Base-by-base conservation (phyloP, 2,113 vertebrate genomes). In the Semnornis frantzii region DNA sequence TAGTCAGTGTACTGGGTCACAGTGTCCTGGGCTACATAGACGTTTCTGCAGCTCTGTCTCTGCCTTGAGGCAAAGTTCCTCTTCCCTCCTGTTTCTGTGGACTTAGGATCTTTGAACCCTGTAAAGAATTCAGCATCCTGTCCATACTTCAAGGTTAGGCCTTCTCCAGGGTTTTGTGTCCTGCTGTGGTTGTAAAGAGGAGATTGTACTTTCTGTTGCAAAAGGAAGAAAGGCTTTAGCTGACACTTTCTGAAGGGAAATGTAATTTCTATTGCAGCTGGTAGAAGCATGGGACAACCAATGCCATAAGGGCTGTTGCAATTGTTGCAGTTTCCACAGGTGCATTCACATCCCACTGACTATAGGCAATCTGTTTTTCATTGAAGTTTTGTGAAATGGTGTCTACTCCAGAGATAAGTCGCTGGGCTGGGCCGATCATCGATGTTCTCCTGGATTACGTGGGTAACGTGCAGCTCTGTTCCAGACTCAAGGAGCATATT, bases 381-480 rank as follows among this genome's bases (percentile, higher is more conserved):
- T 95, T 94, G 24, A 96, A 99, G 99, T 99, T 99, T 95, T 99
- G 99, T 87, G 98, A 99, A 95, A 98, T 99, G 98, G 97, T 99
- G 90, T 98, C 98, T 2, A 95, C 98, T n/a, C 96, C 98, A 1
- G 97, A 98, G 74, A 97, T 98, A 84, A 98, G 97, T 94, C 97
- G 98, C 87, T 98, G 98, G 98, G 98, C 98, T 0, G 99, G 98
- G n/a, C 98, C 98, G 0, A 97, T 99, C 86, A 96, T 99, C 3
- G 98, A 99, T n/a, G 83, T 99, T 92, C 98, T 99, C 34, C 97
- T 99, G 96, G 99, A 99, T 96, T 98, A 99, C 2, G 99, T 99
- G 52, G 98, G 98, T 57, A 98, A 98, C 0, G 98, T 99, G 89
- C 98, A 97, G 75, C 98, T 99, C 55, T 99, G 99, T 94, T 98